These are phyloP conservation scores for Bursaphelenchus okinawaensis DNA, from an alignment of 2,888 invertebrate species.

Conservation along the genomic window DNA sequence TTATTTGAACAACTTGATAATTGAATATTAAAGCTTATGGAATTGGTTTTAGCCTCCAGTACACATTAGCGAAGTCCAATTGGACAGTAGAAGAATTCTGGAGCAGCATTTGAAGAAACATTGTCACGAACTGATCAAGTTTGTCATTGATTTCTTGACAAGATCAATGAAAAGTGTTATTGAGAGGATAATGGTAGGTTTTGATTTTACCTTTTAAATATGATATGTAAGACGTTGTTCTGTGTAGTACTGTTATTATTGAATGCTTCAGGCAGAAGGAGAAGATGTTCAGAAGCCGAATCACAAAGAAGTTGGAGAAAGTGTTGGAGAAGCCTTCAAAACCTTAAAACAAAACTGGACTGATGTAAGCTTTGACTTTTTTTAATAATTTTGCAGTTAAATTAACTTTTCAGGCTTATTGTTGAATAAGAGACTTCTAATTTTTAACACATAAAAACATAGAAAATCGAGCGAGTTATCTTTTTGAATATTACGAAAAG, in stretches of 20 bases:
- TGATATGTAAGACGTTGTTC: no score
- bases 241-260: no score
- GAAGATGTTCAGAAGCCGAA: not conserved
- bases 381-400: slow-evolving; percentile 3
- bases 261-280: not conserved
- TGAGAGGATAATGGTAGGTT: slow-evolving; percentile 22
- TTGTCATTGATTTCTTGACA: slow-evolving; percentile 38
- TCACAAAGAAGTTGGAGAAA: not conserved
- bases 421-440: no score
- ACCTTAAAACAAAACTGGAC: slow-evolving; percentile 34
- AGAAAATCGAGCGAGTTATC: no score
- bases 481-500: not conserved
- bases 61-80: slow-evolving; percentile 79
- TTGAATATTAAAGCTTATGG: no score
- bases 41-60: slow-evolving; percentile 74
- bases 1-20: not conserved
- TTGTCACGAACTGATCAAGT: slow-evolving; percentile 45
- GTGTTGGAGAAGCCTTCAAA: slow-evolving; percentile 23
- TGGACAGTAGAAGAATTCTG: slow-evolving; percentile 92
- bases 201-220: slow-evolving; percentile 20
- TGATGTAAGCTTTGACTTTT: slow-evolving; percentile 14
- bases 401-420: no score
- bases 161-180: slow-evolving; percentile 28
- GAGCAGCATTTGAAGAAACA: slow-evolving; percentile 78
- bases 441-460: no score